phyloP scores from a whole-genome alignment of 1,140 invertebrate species.

The Anadara kagoshimensis region DNA sequence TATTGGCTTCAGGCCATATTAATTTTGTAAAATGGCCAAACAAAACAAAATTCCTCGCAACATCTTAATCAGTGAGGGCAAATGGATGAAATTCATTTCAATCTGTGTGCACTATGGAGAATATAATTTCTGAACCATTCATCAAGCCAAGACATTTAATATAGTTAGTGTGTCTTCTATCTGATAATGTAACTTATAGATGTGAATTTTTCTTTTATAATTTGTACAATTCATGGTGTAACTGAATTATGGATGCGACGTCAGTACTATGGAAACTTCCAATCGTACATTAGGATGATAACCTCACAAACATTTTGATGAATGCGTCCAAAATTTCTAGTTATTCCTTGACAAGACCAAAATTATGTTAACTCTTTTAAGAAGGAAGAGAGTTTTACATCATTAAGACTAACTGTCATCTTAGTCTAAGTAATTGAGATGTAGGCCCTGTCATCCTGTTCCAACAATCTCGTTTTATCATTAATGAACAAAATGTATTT shows the following conservation, averaged over 20 bases:
- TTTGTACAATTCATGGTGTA: conserved; percentile 33
- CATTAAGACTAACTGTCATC: not conserved
- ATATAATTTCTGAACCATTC: conserved; percentile 20
- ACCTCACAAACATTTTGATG: conserved; percentile 28
- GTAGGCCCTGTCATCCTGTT: not conserved
- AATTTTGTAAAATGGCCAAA: conserved; percentile 18
- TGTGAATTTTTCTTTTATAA: conserved; percentile 32
- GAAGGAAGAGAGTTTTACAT: not conserved
- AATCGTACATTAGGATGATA: conserved; percentile 30
- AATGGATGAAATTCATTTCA: conserved; percentile 21
- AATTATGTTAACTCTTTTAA: conserved; percentile 33
- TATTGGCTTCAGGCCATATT: conserved; percentile 19
- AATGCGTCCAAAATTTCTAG: conserved; percentile 25
- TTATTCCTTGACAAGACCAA: conserved; percentile 33
- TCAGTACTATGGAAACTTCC: conserved; percentile 12
- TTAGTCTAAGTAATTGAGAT: not conserved
- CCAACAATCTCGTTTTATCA: conserved; percentile 17
- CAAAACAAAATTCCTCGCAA: conserved; percentile 11
- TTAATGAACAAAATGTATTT: conserved; percentile 48
- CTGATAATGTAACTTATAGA: conserved; percentile 14
- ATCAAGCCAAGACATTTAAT: conserved; percentile 18
- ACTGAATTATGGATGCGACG: conserved; percentile 22
- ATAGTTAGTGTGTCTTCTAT: conserved; percentile 18
- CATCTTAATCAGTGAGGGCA: conserved; percentile 12
- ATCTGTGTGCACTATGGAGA: conserved; percentile 17